Evolutionary conservation across 2,113 vertebrate species (phyloP).

Genomic region (Parus major): DNA sequence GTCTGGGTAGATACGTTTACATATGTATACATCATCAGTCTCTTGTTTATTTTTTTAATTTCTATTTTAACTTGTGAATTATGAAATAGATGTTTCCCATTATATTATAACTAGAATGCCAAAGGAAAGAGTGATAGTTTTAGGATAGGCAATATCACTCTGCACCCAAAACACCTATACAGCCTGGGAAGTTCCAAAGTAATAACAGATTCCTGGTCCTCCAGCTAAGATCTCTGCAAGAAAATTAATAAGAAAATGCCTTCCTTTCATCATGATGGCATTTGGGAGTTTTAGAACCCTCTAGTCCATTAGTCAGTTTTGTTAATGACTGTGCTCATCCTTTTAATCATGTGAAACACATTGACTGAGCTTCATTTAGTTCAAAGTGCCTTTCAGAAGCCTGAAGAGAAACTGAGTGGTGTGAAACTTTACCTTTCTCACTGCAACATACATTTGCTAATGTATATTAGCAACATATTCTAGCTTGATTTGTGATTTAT

Average conservation of each 20-base stretch:
- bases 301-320: slow-evolving; percentile 76
- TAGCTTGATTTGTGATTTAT: neutral
- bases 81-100: neutral
- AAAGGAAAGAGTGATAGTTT: neutral
- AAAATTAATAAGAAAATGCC: slow-evolving; percentile 80
- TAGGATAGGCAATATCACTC: neutral
- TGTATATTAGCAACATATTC: neutral
- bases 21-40: neutral
- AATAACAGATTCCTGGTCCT: slow-evolving; percentile 52
- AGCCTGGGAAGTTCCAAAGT: slow-evolving; percentile 18
- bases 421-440: slow-evolving; percentile 33
- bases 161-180: neutral
- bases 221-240: slow-evolving; percentile 67
- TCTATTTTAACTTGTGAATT: neutral
- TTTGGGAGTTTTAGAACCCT: slow-evolving; percentile 73
- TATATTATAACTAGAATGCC: neutral
- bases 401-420: slow-evolving; percentile 30
- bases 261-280: slow-evolving; percentile 77
- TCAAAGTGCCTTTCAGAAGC: slow-evolving; percentile 79
- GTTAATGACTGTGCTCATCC: slow-evolving; percentile 76
- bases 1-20: neutral
- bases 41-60: neutral
- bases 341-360: slow-evolving; percentile 75
- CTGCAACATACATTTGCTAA: neutral
- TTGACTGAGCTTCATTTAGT: slow-evolving; percentile 70